These are phyloP conservation scores for Glyptemys insculpta DNA, from an alignment of 2,797 vertebrate species.

Conservation along the genomic window DNA sequence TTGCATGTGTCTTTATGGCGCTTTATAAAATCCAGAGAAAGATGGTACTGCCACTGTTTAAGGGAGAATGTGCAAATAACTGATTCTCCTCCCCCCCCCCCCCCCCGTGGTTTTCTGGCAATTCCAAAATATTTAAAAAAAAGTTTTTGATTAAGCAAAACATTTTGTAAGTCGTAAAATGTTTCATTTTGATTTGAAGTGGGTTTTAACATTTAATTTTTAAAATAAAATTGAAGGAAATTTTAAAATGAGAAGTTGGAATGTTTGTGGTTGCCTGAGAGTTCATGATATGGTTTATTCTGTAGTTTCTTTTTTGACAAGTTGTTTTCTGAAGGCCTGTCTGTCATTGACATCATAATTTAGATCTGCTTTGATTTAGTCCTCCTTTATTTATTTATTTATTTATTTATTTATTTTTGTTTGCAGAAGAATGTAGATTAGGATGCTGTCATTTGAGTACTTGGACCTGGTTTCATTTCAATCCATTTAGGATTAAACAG, in stretches of 20 bases:
- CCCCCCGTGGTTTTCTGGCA: no score
- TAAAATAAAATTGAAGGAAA: background rate
- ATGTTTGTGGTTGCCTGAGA: background rate
- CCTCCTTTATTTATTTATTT: background rate
- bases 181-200: no score
- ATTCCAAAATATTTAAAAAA: no score
- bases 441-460: background rate
- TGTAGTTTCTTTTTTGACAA: background rate
- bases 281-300: background rate
- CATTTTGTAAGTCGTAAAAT: no score
- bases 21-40: background rate
- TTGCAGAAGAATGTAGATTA: background rate
- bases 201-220: background rate
- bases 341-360: rapidly evolving
- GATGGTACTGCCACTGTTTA: background rate
- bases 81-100: no score
- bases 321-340: background rate
- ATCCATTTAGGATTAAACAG: no score
- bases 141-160: no score
- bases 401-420: background rate
- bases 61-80: no score
- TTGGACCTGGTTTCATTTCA: background rate
- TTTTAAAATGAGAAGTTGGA: background rate
- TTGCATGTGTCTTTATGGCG: background rate
- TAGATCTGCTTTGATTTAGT: background rate